Conservation (phyloP, 2,888 invertebrate genomes). For the Hirudinaria manillensis region DNA sequence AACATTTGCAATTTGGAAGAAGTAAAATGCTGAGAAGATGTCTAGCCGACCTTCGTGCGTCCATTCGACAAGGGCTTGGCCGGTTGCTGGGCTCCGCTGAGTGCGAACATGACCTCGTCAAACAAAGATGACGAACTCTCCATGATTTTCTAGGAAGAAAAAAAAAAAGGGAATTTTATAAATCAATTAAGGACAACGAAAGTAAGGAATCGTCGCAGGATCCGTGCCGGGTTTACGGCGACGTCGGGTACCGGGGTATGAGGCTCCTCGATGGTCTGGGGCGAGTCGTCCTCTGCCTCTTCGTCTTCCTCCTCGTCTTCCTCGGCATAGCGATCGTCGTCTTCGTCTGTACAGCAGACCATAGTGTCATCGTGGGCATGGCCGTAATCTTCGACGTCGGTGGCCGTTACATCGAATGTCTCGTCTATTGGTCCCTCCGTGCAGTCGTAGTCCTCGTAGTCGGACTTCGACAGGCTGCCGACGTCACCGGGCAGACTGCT, state of each 20-base stretch:
- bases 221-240: no score
- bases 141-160: neutral
- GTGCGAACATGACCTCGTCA: conserved; percentile 28
- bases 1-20: no score
- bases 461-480: conserved; percentile 1
- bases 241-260: conserved; percentile 9
- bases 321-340: conserved; percentile 8
- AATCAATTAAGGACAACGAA: neutral
- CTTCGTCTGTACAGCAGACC: neutral
- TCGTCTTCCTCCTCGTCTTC: conserved; percentile 8
- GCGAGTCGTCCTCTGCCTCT: neutral
- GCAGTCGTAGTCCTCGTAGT: conserved; percentile 15
- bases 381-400: neutral
- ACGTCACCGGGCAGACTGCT: conserved; percentile 27
- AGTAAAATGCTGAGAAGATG: no score
- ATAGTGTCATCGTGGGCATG: neutral
- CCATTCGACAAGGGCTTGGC: neutral
- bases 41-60: no score
- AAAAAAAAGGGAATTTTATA: neutral
- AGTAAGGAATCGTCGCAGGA: no score
- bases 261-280: conserved; percentile 5
- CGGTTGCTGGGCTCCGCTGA: neutral
- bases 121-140: conserved; percentile 11
- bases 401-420: conserved; percentile 6
- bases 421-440: conserved; percentile 10